phyloP scores from a whole-genome alignment of 2,888 invertebrate species.

The Calameuta idolon region DNA sequence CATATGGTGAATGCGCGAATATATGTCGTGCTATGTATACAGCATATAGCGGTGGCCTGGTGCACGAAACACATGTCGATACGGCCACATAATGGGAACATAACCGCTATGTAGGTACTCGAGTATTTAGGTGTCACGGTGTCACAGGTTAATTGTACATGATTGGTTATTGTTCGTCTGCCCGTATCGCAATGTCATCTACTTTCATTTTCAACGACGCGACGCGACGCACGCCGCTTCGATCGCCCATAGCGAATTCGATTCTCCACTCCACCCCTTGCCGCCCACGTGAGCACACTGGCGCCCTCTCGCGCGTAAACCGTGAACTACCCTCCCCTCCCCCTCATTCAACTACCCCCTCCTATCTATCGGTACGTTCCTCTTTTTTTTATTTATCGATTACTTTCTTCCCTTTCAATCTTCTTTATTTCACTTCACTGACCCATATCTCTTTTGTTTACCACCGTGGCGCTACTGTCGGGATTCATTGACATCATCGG shows the following conservation, averaged over 20 bases:
- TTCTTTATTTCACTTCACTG: not conserved
- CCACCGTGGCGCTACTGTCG: not conserved
- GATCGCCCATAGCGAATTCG: not conserved
- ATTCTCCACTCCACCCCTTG: not conserved
- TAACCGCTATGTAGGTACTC: constrained; percentile 51
- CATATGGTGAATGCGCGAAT: constrained; percentile 38
- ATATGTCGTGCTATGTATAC: constrained; percentile 32
- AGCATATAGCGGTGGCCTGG: constrained; percentile 22
- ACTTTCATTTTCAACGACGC: constrained; percentile 48
- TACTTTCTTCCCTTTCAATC: constrained; percentile 6
- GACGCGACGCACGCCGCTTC: not conserved
- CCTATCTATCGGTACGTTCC: not conserved
- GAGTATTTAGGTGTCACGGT: constrained; percentile 63
- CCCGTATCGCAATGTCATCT: constrained; percentile 39
- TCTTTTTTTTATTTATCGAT: not conserved
- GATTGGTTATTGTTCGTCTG: constrained; percentile 63
- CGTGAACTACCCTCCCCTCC: not conserved
- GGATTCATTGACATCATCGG: not conserved
- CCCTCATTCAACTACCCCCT: not conserved
- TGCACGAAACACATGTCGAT: constrained; percentile 64
- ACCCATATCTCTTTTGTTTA: not conserved
- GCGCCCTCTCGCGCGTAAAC: not conserved
- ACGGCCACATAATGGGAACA: constrained; percentile 65
- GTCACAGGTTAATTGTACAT: constrained; percentile 65
- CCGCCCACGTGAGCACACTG: not conserved